phyloP scores from a whole-genome alignment of 2,888 invertebrate genomes.

The Gasteruption jaculator region DNA sequence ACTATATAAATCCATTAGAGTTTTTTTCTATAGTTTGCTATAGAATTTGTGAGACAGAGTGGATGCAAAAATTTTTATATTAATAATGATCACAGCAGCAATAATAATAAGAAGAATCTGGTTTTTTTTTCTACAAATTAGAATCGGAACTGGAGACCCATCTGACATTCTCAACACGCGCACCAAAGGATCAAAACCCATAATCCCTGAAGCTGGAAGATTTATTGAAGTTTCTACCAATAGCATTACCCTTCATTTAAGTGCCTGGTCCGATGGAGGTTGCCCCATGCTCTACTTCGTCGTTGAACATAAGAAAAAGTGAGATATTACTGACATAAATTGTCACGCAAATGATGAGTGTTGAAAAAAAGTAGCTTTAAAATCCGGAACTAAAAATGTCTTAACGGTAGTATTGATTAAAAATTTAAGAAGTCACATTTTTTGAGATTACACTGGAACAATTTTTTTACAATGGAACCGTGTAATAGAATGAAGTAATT shows the following conservation, averaged over 20 bases:
- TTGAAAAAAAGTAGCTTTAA: too few species aligned
- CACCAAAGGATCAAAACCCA: conserved; percentile 91
- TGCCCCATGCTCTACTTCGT: conserved; percentile 95
- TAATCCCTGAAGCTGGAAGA: conserved; percentile 83
- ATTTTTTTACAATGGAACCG: not conserved
- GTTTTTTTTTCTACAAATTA: too few species aligned
- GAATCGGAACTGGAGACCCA: conserved; percentile 87
- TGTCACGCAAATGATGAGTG: too few species aligned
- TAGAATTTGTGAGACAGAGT: not conserved
- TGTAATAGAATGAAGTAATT: too few species aligned
- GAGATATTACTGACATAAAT: too few species aligned
- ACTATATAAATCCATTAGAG: not conserved
- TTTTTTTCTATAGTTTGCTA: conserved; percentile 3
- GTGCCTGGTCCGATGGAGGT: conserved; percentile 91
- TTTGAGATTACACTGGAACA: not conserved
- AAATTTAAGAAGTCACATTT: too few species aligned
- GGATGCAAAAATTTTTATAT: not conserved
- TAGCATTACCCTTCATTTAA: conserved; percentile 85
- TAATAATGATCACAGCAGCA: not conserved
- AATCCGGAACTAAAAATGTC: too few species aligned
- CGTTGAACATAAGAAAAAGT: conserved; percentile 92
- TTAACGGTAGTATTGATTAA: too few species aligned
- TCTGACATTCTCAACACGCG: conserved; percentile 85
- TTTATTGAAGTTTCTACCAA: conserved; percentile 92
- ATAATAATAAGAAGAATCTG: not conserved